A percentile compares a stretch with the other conserved stretches of the same genome.
Evolutionary conservation across 2,888 invertebrate genomes (phyloP).

Genomic region (Drosophila barbarae): DNA sequence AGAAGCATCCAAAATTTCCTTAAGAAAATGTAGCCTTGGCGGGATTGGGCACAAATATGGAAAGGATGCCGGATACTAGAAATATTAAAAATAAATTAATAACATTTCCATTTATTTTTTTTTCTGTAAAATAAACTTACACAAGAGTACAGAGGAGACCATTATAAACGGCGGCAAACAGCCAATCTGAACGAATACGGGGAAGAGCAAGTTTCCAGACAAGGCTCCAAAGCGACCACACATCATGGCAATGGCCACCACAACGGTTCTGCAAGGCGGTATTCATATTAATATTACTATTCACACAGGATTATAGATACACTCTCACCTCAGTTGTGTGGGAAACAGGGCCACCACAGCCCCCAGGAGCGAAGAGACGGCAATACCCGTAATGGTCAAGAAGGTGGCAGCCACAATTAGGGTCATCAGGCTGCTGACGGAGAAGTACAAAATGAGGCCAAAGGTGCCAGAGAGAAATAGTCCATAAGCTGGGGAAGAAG

Average conservation of each 20-base stretch:
- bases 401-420: constrained; percentile 82
- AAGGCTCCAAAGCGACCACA: constrained; percentile 86
- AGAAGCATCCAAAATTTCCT: background rate
- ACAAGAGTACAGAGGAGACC: constrained; percentile 83
- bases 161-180: constrained; percentile 87
- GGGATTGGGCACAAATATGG: constrained; percentile 56
- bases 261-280: constrained; percentile 83
- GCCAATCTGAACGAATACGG: constrained; percentile 84
- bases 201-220: constrained; percentile 86
- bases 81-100: background rate
- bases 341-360: constrained; percentile 76
- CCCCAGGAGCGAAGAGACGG: constrained; percentile 76
- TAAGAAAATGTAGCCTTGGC: constrained; percentile 53
- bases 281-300: background rate
- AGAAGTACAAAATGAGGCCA: constrained; percentile 82
- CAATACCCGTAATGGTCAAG: constrained; percentile 77
- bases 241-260: constrained; percentile 86
- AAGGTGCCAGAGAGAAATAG: constrained; percentile 80
- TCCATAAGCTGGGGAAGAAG: constrained; percentile 74
- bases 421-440: constrained; percentile 81
- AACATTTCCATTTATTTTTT: background rate
- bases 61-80: constrained; percentile 61
- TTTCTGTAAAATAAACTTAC: constrained; percentile 78
- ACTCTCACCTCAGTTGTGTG: constrained; percentile 75
- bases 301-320: background rate